Conservation (phyloP, 2,888 invertebrate species). For the Clusia tigrina region DNA sequence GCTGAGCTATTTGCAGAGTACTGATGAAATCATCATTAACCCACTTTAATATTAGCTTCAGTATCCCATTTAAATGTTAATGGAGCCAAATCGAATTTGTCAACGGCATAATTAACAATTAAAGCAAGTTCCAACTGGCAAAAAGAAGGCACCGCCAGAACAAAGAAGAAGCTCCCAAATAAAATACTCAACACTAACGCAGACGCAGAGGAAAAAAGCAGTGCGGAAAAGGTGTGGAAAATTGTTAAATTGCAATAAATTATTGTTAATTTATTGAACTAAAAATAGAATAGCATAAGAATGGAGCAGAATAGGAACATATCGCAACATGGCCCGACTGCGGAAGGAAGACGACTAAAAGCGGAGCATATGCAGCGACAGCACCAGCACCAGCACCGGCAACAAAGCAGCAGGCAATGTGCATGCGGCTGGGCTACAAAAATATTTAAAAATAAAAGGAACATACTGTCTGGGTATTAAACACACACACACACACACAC, state of each 20-base stretch:
- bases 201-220: slow-evolving; percentile 37
- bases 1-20: too few species aligned
- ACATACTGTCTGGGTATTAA: too few species aligned
- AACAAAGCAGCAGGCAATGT: too few species aligned
- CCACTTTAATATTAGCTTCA: too few species aligned
- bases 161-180: slow-evolving; percentile 35
- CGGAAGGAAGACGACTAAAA: not conserved
- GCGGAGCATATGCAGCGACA: not conserved
- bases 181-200: slow-evolving; percentile 41
- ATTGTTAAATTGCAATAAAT: slow-evolving; percentile 47
- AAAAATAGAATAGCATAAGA: slow-evolving; percentile 31
- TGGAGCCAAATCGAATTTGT: too few species aligned
- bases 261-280: slow-evolving; percentile 44
- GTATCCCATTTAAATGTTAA: too few species aligned
- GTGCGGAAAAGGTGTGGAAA: slow-evolving; percentile 46
- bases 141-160: slow-evolving; percentile 13
- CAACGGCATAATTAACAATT: too few species aligned
- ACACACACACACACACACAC: not conserved
- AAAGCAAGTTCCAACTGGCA: too few species aligned
- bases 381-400: slow-evolving; percentile 11
- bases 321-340: not conserved
- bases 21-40: too few species aligned
- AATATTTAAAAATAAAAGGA: too few species aligned
- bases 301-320: not conserved
- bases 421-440: too few species aligned